Evolutionary conservation across 1,140 invertebrate genomes (phyloP), one percentile per base, ranked within the genome.

Genomic region (Matsumurasca onukii): DNA sequence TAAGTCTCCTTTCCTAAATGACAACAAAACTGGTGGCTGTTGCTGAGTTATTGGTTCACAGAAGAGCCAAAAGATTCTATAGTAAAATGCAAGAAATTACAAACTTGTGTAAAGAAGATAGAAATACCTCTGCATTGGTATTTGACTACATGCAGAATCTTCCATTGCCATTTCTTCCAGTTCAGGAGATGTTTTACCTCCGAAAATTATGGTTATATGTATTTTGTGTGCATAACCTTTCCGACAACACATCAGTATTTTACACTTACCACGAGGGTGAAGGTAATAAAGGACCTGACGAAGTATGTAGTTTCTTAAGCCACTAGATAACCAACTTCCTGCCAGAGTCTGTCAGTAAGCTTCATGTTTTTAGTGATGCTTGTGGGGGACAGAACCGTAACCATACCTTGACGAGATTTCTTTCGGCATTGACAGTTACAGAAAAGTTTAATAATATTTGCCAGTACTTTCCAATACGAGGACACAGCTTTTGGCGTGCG

Each of bases 241-340:
- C 67, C 51, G 66, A 71, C 34, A 61, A 73, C 15, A 71, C 57
- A 64, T 25, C 63, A 24, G 31, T 69, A 39, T 72, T 74, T 68
- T 76, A 73, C 67, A 65, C 65, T 31, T 74, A 76, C 51, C 70
- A 73, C 57, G 74, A 76, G 73, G 73, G 72, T 62, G 9, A 64
- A 68, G 75, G 66, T 22, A 63, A 31, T 9, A 75, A 72, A 67
- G 68, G 62, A 22, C 66, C 70, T 17, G 69, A 76, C 31, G 74
- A 76, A 62, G 72, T 76, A 22, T 73, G 70, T 51, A 59, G 66
- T 52, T 70, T 74, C 31, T 27, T 73, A 63, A 49, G 49, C 15
- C 55, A 70, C 3, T 75, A 73, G 61, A 73, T 69, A 24, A 69
- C 12, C 20, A 30, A 27, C 20, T 17, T 29, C 34, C n/a, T 68